A percentile compares a stretch with the other conserved stretches of the same genome.
phyloP scores from a whole-genome alignment of 2,113 vertebrate genomes.

The Amphiprion percula region DNA sequence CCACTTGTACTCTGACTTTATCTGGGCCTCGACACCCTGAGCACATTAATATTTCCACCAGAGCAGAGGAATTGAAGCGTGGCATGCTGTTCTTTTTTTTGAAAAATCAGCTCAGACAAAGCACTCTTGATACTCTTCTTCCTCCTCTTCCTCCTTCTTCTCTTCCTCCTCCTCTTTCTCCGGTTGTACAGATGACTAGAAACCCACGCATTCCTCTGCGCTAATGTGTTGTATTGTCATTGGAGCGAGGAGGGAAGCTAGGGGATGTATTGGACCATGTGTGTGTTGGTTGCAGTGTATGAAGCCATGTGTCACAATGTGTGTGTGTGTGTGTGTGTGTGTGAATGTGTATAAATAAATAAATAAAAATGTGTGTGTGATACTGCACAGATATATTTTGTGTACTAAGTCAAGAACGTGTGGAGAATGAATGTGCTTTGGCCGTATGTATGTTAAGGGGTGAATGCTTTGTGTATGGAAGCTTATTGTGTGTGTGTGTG shows the following conservation, averaged over 20 bases:
- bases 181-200: slow-evolving; percentile 65
- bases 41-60: slow-evolving; percentile 76
- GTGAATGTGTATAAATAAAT: neutral
- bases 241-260: slow-evolving; percentile 64
- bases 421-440: slow-evolving; percentile 49
- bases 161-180: slow-evolving; percentile 17
- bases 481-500: neutral
- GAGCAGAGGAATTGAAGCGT: slow-evolving; percentile 65
- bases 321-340: slow-evolving; percentile 12
- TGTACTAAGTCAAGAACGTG: slow-evolving; percentile 42
- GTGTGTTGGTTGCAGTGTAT: slow-evolving; percentile 67
- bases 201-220: slow-evolving; percentile 59
- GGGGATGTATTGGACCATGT: slow-evolving; percentile 66
- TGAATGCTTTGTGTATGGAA: slow-evolving; percentile 37
- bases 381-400: slow-evolving; percentile 43
- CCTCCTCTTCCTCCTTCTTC: neutral
- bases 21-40: slow-evolving; percentile 69
- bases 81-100: slow-evolving; percentile 68
- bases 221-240: slow-evolving; percentile 74
- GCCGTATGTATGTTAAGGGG: slow-evolving; percentile 45
- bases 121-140: slow-evolving; percentile 49
- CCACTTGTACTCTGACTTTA: slow-evolving; percentile 68
- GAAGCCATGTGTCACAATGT: slow-evolving; percentile 61
- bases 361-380: slow-evolving; percentile 26
- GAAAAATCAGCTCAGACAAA: slow-evolving; percentile 67